Base-by-base conservation (phyloP, 2,888 invertebrate genomes). In the Pandemis heparana region DNA sequence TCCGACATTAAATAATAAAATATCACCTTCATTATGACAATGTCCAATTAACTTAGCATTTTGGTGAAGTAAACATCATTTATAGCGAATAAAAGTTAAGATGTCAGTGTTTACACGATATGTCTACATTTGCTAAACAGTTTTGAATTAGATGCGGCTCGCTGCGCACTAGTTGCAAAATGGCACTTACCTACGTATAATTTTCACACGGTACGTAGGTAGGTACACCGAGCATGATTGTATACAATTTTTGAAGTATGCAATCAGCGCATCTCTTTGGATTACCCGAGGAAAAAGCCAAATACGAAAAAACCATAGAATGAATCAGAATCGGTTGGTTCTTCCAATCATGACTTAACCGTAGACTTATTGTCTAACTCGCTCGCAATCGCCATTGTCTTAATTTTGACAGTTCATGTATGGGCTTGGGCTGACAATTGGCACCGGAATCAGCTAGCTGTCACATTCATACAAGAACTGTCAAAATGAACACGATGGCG, bases 81-180 rank as follows among this genome's bases (percentile, higher is more conserved):
- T 12, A 23, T 56, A 23, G 18, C 23, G 56, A 56, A 56, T 56
- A 14, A 23, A 56, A 56, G 23, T 56, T 23, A 56, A 23, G 56
- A 56, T 56, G 56, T 56, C 51, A 51, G 56, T 56, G 23, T 56
- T 23, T 23, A 56, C 12, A 12, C 10, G 56, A 56, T 56, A 23
- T 56, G 23, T 23, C 4, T 56, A 56, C 56, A 39, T 63, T 63
- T 46, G 18, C 18, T 63, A 39, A 43, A 43, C 41, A 18, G 18
- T 63, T 63, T 46, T 63, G 18, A n/a, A 23, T 63, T 63, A 23
- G 62, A 56, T 56, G 56, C 56, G 56, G 56, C 56, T 56, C 23
- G 62, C 23, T 63, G 43, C 43, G 39, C 46, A 43, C 43, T 23
- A 23, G 23, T 46, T 63, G 12, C 62, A 62, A 41, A 39, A 62